Evolutionary conservation across 2,113 vertebrate species (phyloP).

Genomic region (Crotalus helleri): DNA sequence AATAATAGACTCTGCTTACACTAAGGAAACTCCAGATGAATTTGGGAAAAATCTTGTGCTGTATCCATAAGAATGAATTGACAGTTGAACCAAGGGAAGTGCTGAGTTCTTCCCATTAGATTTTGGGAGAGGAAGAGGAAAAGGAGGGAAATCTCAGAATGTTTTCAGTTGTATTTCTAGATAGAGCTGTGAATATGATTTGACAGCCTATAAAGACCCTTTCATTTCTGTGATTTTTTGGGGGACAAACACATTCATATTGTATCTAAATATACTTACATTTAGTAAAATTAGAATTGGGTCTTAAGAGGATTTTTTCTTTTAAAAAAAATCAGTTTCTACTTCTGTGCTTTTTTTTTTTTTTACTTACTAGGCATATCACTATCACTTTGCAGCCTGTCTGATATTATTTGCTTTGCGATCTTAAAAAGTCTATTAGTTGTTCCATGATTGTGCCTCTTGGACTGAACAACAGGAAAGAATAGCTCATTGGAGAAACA

Average conservation of each 20-base stretch:
- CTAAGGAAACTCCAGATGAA: not conserved
- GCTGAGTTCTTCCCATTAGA: not conserved
- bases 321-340: not conserved
- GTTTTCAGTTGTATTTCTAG: not conserved
- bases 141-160: not conserved
- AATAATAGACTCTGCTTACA: not conserved
- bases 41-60: not conserved
- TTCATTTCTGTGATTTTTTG: not conserved
- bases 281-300: not conserved
- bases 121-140: not conserved
- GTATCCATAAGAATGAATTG: not conserved
- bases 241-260: not conserved
- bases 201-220: not conserved
- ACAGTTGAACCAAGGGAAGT: not conserved
- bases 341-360: not conserved
- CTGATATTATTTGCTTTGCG: not conserved
- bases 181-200: not conserved
- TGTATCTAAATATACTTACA: not conserved
- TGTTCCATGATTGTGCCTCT: not conserved
- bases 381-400: not conserved
- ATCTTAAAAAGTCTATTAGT: not conserved
- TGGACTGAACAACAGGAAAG: not conserved
- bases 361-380: not conserved
- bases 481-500: not conserved
- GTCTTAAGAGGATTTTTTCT: not conserved